phyloP scores from a whole-genome alignment of 2,888 invertebrate species.

The Chymomyza procnemis region DNA sequence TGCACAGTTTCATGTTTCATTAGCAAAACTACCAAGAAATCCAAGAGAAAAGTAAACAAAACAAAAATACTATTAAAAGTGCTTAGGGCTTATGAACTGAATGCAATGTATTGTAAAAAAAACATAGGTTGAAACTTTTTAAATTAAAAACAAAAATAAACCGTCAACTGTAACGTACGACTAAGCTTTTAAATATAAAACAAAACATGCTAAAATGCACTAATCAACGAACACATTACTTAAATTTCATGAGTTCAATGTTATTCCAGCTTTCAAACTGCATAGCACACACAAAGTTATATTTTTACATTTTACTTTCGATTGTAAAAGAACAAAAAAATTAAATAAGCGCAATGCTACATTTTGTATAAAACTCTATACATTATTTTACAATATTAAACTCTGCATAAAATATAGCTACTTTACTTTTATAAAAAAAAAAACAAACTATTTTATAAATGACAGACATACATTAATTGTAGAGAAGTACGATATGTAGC shows the following conservation, averaged over 20 bases:
- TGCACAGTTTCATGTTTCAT: background rate
- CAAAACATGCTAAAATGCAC: background rate
- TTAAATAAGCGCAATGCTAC: background rate
- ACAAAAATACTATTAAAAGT: background rate
- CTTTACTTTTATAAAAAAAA: constrained; percentile 43
- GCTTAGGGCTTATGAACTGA: background rate
- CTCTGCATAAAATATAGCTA: background rate
- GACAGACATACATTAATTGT: background rate
- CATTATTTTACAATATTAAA: background rate
- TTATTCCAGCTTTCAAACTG: background rate
- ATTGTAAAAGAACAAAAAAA: background rate
- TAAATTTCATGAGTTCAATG: background rate
- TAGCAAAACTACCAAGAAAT: background rate
- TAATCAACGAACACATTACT: background rate
- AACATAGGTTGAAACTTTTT: background rate
- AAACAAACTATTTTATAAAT: constrained; percentile 41
- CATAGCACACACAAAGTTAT: background rate
- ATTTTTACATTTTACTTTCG: no score
- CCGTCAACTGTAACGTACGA: background rate
- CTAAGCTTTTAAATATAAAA: background rate
- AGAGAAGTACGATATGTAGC: background rate
- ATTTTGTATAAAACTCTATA: background rate
- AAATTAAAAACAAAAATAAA: background rate
- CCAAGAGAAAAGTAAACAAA: background rate
- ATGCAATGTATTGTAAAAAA: background rate